Evolutionary conservation across 2,113 vertebrate genomes (phyloP).

Genomic region (western clawed frog (Xenopus tropicalis)): UCB_Xtro_10.0 CM004447.2:21370001-21370500

Average conservation of each 20-base stretch:
- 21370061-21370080: no score
- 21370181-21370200: constrained; percentile 54
- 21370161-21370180: constrained; percentile 56
- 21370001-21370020: no score
- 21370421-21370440: constrained; percentile 42
- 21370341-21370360: constrained; percentile 30
- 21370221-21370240: constrained; percentile 68
- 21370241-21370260: constrained; percentile 68
- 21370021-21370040: no score
- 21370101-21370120: constrained; percentile 45
- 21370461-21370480: constrained; percentile 42
- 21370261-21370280: constrained; percentile 54
- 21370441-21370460: constrained; percentile 42
- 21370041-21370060: no score
- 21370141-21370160: constrained; percentile 51
- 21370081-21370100: constrained; percentile 38
- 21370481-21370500: constrained; percentile 44
- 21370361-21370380: constrained; percentile 42
- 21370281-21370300: constrained; percentile 33
- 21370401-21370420: constrained; percentile 39
- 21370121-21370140: constrained; percentile 38
- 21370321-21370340: constrained; percentile 29
- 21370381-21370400: constrained; percentile 45
- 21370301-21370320: constrained; percentile 11
- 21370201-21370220: constrained; percentile 64